These are phyloP conservation scores for Crossaster papposus DNA, from an alignment of 53 echinoderm and acorn worm species.

Conservation along the genomic window DNA sequence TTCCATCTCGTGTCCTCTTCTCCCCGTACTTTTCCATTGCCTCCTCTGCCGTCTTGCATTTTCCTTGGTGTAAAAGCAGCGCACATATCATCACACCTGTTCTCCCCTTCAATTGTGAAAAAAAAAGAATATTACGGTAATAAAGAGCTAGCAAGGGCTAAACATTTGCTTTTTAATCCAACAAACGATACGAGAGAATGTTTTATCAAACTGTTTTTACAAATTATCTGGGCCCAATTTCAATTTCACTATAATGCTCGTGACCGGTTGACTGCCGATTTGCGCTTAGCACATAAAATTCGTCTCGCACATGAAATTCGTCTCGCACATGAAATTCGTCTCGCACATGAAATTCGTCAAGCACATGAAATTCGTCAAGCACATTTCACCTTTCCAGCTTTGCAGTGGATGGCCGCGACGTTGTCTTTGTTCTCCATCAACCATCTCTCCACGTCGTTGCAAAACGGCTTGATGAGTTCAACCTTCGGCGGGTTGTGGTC, in stretches of 20 bases:
- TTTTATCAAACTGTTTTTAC: not conserved
- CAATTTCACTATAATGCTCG: too few species aligned
- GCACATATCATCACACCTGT: constrained; percentile 99
- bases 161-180: not conserved
- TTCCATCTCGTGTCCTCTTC: constrained; percentile 89
- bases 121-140: not conserved
- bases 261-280: too few species aligned
- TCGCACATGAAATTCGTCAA: too few species aligned
- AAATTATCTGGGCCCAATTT: not conserved
- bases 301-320: too few species aligned
- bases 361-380: not conserved
- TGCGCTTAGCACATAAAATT: too few species aligned
- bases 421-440: constrained; percentile 79
- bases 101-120: constrained; percentile 70
- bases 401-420: constrained; percentile 95
- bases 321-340: too few species aligned
- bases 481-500: constrained; percentile 97
- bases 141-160: not conserved
- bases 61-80: constrained; percentile 75
- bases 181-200: too few species aligned
- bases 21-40: constrained; percentile 90
- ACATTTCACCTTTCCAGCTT: constrained; percentile 83
- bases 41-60: constrained; percentile 77
- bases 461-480: constrained; percentile 89
- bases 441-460: constrained; percentile 89